A percentile compares a stretch with the other conserved stretches of the same genome.
phyloP scores from a whole-genome alignment of 2,888 invertebrate genomes.

The Romanomermis culicivorax region DNA sequence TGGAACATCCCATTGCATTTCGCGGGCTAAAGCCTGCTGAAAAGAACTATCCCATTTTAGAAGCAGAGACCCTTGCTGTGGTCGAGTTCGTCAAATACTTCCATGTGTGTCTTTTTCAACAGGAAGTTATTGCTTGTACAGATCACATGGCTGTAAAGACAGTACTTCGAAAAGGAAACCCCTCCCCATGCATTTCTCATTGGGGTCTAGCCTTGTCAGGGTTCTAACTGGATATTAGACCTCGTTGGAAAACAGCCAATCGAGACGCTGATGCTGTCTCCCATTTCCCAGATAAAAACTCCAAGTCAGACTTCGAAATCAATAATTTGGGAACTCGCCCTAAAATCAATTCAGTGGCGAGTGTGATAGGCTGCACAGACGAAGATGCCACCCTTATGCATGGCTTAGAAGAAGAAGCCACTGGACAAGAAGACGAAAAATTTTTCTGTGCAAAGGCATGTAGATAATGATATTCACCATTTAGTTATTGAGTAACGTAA shows the following conservation, averaged over 20 bases:
- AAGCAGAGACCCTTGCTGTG: constrained; percentile 1
- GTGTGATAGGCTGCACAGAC: too few relatives aligned
- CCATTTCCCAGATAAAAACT: constrained; percentile 12
- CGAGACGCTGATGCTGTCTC: neutral
- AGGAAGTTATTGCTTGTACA: neutral
- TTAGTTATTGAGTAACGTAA: too few relatives aligned
- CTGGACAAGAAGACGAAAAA: neutral
- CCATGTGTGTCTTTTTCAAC: neutral
- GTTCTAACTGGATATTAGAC: neutral
- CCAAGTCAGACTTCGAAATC: neutral
- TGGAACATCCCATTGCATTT: neutral
- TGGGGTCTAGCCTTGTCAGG: neutral
- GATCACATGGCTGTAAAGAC: neutral
- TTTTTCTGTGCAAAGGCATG: too few relatives aligned
- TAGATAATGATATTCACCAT: too few relatives aligned
- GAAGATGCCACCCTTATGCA: too few relatives aligned
- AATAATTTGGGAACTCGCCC: too few relatives aligned
- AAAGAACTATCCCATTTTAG: neutral
- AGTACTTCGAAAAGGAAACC: neutral
- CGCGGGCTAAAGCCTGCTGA: neutral
- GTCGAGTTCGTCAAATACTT: neutral
- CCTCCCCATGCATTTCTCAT: neutral
- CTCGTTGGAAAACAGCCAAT: neutral
- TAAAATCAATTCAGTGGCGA: too few relatives aligned
- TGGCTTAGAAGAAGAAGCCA: too few relatives aligned